Evolutionary conservation across 2,888 invertebrate species (phyloP).

Genomic region (Antheraea yamamai): DNA sequence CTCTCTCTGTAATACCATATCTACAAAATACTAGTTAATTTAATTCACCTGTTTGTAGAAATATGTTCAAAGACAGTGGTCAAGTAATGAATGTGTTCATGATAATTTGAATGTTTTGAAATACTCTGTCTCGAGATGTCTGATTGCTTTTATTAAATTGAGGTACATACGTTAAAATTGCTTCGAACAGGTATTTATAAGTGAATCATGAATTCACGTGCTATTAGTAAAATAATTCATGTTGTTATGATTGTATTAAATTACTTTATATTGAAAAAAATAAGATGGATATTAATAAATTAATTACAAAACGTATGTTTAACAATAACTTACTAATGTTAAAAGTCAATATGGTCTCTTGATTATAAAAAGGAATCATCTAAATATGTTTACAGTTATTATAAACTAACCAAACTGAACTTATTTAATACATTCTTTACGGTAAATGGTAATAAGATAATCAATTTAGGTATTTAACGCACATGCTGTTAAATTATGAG

Average conservation of each 20-base stretch:
- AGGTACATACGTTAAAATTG: conserved; percentile 50
- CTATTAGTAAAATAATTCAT: conserved; percentile 39
- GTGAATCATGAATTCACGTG: conserved; percentile 54
- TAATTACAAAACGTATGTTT: neutral
- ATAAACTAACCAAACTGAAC: neutral
- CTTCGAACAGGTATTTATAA: conserved; percentile 47
- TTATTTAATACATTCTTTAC: neutral
- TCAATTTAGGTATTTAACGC: neutral
- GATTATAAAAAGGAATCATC: neutral
- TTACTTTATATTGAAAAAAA: conserved; percentile 8
- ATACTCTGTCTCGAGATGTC: conserved; percentile 31
- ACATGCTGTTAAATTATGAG: neutral
- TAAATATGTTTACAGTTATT: neutral
- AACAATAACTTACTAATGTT: neutral
- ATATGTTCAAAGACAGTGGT: neutral
- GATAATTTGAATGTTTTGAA: conserved; percentile 47
- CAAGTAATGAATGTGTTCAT: conserved; percentile 60
- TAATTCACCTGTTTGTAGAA: neutral
- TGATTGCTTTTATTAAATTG: conserved; percentile 46
- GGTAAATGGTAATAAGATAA: neutral
- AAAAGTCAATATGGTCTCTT: neutral
- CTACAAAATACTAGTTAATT: conserved; percentile 27
- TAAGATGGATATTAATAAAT: too few relatives aligned
- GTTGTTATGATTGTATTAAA: conserved; percentile 26
- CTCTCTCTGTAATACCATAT: conserved; percentile 29